Evolutionary conservation across 2,797 vertebrate genomes (phyloP), one percentile per base, ranked within the genome.

Genomic region (Craterocephalus amniculus): DNA sequence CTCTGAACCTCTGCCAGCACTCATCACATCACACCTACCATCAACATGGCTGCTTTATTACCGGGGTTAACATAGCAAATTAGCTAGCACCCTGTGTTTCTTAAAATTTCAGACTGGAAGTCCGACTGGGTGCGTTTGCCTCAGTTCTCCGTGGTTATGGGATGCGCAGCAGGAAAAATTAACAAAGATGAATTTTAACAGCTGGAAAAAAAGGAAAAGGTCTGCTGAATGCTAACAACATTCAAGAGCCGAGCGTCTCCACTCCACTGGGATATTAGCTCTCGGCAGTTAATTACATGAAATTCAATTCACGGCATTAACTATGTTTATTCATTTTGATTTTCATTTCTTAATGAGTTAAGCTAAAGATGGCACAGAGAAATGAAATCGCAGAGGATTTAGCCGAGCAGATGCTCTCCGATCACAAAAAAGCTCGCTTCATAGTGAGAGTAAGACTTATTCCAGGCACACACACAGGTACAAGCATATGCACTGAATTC

Each of bases 1-100:
- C 74, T 66, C 76, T 78, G 64, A 70, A 84, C 74, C 83, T 72
- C 75, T 67, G 76, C 75, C 86, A 79, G 59, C 38, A 68, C 63
- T 84, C 66, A 78, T 79, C 78, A 67, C 63, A 78, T 89, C 84
- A 70, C 84, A 85, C 70, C 79, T 66, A 65, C 68, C 68, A 61
- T 81, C 67, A 80, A 72, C 51, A 70, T 40, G 40, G 78, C 77
- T 18, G 29, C 68, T 77, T 80, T 72, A 84, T 66, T 63, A 70
- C 64, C 10, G 1, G 31, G 48, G 58, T 70, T 59, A 80, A 80
- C 72, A 52, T 60, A 61, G 32, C 59, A 73, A 79, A 83, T 79
- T 70, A 67, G 67, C 59, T 65, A 58, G 36, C 52, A 32, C 29
- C 32, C 58, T 22, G 4, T 34, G 59, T 48, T 40, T 61, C n/a